Evolutionary conservation across 2,797 vertebrate species (phyloP).

Genomic region (Hafferia zeledoni): DNA sequence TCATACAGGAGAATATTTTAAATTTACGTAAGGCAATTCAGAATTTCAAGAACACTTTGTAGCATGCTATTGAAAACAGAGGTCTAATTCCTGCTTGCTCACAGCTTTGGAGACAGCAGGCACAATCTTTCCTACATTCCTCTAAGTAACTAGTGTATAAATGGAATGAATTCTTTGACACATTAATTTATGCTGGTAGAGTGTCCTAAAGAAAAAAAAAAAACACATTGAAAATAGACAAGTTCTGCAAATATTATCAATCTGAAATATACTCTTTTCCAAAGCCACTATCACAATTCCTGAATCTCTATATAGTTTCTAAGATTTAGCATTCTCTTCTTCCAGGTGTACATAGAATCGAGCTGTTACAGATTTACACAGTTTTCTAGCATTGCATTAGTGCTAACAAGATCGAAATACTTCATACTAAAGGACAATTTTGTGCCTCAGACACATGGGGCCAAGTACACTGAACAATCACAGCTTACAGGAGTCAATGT

Average conservation of each 20-base stretch:
- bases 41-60: neutral
- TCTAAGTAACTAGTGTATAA: neutral
- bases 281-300: neutral
- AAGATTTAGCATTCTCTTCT: neutral
- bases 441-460: neutral
- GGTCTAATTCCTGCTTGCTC: neutral
- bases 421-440: neutral
- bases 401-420: neutral
- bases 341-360: neutral
- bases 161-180: neutral
- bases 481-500: neutral
- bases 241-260: neutral
- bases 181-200: neutral
- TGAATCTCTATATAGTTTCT: neutral
- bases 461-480: conserved; percentile 11
- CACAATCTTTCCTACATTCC: neutral
- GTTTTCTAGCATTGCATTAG: neutral
- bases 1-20: neutral
- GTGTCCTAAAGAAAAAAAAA: neutral
- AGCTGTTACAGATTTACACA: neutral
- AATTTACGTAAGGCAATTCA: neutral
- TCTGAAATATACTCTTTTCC: neutral
- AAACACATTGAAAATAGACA: neutral
- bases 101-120: neutral
- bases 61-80: neutral